These are phyloP conservation scores for Oscheius onirici DNA, from an alignment of 2,888 invertebrate genomes.

Conservation along the genomic window DNA sequence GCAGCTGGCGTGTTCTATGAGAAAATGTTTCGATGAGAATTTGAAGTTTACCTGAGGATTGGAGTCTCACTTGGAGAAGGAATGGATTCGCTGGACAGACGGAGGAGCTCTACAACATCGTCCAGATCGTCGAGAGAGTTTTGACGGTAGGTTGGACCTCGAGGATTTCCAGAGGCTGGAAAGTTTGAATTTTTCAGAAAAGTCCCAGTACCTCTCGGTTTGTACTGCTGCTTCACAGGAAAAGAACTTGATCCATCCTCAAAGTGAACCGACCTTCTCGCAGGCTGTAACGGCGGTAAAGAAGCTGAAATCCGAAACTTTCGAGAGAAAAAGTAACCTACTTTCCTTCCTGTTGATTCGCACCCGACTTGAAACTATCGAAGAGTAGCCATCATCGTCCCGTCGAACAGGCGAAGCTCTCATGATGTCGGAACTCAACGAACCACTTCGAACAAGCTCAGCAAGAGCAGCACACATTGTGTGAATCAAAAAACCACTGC, in stretches of 20 bases:
- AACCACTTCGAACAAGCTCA: too few species aligned
- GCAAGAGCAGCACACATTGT: too few species aligned
- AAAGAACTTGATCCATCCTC: not conserved
- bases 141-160: not conserved
- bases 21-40: not conserved
- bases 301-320: not conserved
- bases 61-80: not conserved
- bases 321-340: too few species aligned
- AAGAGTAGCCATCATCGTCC: too few species aligned
- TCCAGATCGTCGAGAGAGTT: not conserved
- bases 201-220: not conserved
- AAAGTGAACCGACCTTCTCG: conserved; percentile 1
- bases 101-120: not conserved
- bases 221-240: not conserved
- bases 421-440: too few species aligned
- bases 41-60: not conserved
- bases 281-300: not conserved
- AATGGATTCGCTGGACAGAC: conserved; percentile 1
- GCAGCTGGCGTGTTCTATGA: not conserved
- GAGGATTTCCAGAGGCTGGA: not conserved
- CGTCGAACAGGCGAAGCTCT: too few species aligned
- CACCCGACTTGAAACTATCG: too few species aligned
- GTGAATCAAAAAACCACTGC: too few species aligned
- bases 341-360: too few species aligned
- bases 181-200: not conserved